Percentiles rank a stretch among this genome's conserved stretches.
phyloP scores from a whole-genome alignment of 2,888 invertebrate genomes.

The Drosophila tanythrix region DNA sequence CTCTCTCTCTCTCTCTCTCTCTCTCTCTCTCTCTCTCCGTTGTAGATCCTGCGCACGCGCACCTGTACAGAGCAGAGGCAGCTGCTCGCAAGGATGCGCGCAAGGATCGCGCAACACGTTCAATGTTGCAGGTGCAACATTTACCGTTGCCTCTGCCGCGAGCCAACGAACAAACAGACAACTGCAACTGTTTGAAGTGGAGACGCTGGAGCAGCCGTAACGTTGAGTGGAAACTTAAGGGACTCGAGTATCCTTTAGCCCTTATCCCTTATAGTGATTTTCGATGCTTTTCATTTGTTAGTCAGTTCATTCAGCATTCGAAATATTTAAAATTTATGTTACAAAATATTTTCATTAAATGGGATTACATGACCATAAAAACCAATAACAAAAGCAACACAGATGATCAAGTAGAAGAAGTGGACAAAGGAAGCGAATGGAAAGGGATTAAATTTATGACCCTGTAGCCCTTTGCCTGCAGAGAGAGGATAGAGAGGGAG shows the following conservation, averaged over 20 bases:
- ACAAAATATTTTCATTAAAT: slow-evolving; percentile 68
- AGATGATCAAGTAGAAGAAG: background rate
- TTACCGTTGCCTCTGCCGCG: slow-evolving; percentile 66
- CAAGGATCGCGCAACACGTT: slow-evolving; percentile 45
- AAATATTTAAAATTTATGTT: slow-evolving; percentile 72
- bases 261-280: slow-evolving; percentile 14
- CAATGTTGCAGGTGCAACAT: slow-evolving; percentile 67
- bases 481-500: background rate
- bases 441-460: slow-evolving; percentile 45
- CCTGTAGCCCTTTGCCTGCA: background rate
- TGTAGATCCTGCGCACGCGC: slow-evolving; percentile 66
- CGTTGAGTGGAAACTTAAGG: slow-evolving; percentile 3
- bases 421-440: background rate
- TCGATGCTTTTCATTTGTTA: slow-evolving; percentile 14
- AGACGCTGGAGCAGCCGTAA: background rate
- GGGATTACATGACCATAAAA: slow-evolving; percentile 42
- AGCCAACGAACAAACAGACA: slow-evolving; percentile 34
- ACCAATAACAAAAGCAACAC: slow-evolving; percentile 7
- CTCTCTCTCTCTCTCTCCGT: background rate
- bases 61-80: slow-evolving; percentile 69
- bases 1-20: slow-evolving; percentile 12
- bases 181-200: slow-evolving; percentile 6
- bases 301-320: slow-evolving; percentile 22
- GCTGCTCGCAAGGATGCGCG: slow-evolving; percentile 59
- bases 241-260: slow-evolving; percentile 24